Evolutionary conservation across 2,113 vertebrate genomes (phyloP), one percentile per base, ranked within the genome.

Genomic region (Proterorhinus semilunaris): DNA sequence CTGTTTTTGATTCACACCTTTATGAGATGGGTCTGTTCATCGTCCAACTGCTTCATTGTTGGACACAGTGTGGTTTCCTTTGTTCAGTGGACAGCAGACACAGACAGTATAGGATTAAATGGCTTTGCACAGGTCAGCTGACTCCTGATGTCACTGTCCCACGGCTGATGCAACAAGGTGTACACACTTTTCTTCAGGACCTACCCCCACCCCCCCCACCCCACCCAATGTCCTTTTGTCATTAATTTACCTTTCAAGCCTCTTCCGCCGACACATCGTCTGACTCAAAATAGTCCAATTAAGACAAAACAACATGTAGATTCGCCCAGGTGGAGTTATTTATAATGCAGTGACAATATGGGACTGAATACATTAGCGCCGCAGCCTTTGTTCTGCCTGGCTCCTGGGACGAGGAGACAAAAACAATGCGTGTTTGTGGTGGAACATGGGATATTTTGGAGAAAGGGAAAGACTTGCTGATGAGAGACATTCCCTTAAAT

Each of bases 351-450:
- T 54, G 74, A 78, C 69, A 81, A 79, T 79, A 71, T 73, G 76
- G 69, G 76, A 59, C 46, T 49, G 79, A 84, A 80, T 78, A 61
- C 69, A 76, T 79, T 77, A 65, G 27, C 55, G 42, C 62, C 78
- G 69, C 69, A 71, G 74, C 81, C 82, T 86, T 84, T 83, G 77
- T 84, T 84, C 72, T 79, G 66, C 69, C 75, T 61, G 5, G 65
- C 71, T 83, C 73, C 61, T 46, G 73, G 66, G 75, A 83, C 69
- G 65, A 75, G 70, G 71, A 58, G 42, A 73, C 61, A 65, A 61
- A 15, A 71, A 85, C 75, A 66, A 42, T 62, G 66, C 66, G 71
- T 16, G 46, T 73, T 53, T 69, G 78, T 66, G 10, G 57, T 48
- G 49, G 42, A 58, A 58, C 27, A 36, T 45, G 62, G 63, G 64